Base-by-base conservation (phyloP, 2,797 vertebrate species). In the Echiichthys vipera region DNA sequence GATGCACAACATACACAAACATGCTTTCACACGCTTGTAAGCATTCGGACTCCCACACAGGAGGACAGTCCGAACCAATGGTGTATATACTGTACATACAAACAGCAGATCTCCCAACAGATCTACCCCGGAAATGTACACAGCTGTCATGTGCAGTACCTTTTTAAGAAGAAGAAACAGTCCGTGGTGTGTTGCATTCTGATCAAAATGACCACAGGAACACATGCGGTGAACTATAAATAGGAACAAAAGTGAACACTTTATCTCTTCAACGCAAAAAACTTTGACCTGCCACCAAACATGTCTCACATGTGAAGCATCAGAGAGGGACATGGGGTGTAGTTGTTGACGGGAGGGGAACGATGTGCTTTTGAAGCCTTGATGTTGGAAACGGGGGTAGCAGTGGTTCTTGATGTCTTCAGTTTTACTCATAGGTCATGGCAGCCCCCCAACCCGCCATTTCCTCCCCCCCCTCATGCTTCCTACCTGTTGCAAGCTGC, bases 391-490 rank as follows among this genome's bases (percentile, higher is more conserved):
- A 9, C 39, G 20, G 59, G 30, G 67, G 54, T 30, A 39, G 65
- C 57, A 46, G 47, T 4, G 46, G 10, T 69, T 74, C 43, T 53
- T 77, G 45, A 65, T 79, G 62, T 55, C 24, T 24, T 58, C 18
- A 17, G 50, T 61, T 80, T 78, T 73, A 53, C 55, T 77, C 75
- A 78, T 47, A 90, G 83, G 84, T 88, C 82, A 77, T 7, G 7
- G 57, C 10, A 43, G 40, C 54, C 32, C 14, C 40, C 47, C 29
- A 36, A 54, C 46, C 53, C 58, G 64, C 61, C 69, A 66, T 77
- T 77, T 81, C 14, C 65, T 20, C 53, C 29, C 37, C n/a, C 10
- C 49, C 65, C 50, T 79, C 57, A 53, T 39, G 36, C 53, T 40
- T 25, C 25, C 29, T 7, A 39, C 34, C 39, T 17, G 20, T 22